Conservation (phyloP, 2,113 vertebrate species). For the Phaetusa simplex region DNA sequence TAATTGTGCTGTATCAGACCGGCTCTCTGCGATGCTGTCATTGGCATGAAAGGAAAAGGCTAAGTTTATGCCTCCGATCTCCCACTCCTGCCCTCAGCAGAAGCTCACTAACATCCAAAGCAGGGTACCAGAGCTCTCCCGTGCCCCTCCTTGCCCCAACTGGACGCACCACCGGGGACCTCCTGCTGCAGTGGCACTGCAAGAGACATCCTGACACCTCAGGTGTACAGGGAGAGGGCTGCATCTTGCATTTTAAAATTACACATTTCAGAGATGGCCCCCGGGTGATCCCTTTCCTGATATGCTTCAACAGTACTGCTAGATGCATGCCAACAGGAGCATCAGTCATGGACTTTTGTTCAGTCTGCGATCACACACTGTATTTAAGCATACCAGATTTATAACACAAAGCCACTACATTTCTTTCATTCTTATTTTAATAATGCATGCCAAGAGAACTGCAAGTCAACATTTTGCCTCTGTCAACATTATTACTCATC, state of each 20-base stretch:
- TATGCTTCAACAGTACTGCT: accelerated
- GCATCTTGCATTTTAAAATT: neutral
- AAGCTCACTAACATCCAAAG: neutral
- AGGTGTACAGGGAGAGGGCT: neutral
- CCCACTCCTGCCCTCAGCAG: neutral
- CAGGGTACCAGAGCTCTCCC: no score
- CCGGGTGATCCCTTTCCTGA: neutral
- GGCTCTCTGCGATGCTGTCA: neutral
- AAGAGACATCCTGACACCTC: neutral
- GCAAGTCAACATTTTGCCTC: accelerated
- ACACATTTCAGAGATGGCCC: neutral
- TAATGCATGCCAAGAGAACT: neutral
- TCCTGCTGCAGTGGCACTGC: neutral
- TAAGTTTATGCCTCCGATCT: neutral
- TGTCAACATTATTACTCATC: neutral
- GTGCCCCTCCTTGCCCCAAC: neutral
- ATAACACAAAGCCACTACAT: neutral
- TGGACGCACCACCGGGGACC: accelerated
- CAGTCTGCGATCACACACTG: neutral
- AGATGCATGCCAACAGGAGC: neutral
- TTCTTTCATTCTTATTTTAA: neutral
- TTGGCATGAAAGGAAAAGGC: neutral
- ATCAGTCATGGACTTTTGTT: accelerated
- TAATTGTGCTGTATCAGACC: neutral
- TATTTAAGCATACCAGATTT: neutral